phyloP scores from a whole-genome alignment of 2,797 vertebrate genomes.

The Chaetodon trifasciatus region DNA sequence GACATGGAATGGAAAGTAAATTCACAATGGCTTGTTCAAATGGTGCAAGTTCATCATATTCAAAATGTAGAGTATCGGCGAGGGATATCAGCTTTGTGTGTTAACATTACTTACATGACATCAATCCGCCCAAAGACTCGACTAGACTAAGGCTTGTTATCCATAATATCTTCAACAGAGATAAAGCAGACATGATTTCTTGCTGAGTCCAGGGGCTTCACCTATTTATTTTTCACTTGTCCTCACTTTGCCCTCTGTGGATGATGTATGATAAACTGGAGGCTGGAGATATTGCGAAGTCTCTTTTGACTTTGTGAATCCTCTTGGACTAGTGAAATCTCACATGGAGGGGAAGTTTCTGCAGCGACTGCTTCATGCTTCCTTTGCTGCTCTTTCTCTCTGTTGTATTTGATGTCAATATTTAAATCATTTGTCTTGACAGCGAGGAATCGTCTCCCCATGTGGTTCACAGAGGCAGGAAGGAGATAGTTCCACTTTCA shows the following conservation, averaged over 20 bases:
- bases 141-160: slow-evolving; percentile 18
- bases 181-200: slow-evolving; percentile 34
- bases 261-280: slow-evolving; percentile 56
- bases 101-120: slow-evolving; percentile 6
- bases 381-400: slow-evolving; percentile 58
- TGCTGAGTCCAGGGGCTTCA: slow-evolving; percentile 28
- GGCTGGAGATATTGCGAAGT: slow-evolving; percentile 52
- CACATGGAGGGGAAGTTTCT: slow-evolving; percentile 41
- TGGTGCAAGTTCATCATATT: neutral
- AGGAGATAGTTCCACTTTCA: slow-evolving; percentile 79
- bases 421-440: slow-evolving; percentile 81
- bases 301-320: slow-evolving; percentile 60
- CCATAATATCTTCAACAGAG: slow-evolving; percentile 19
- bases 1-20: neutral
- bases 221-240: slow-evolving; percentile 53
- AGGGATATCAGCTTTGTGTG: neutral
- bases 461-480: slow-evolving; percentile 67
- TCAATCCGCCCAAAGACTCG: slow-evolving; percentile 1
- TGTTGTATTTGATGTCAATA: slow-evolving; percentile 82
- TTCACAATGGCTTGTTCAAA: neutral
- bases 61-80: neutral
- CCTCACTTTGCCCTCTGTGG: slow-evolving; percentile 49
- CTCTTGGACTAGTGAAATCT: slow-evolving; percentile 47
- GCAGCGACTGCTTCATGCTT: slow-evolving; percentile 57
- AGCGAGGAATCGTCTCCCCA: slow-evolving; percentile 69